Base-by-base conservation (phyloP, 2,113 vertebrate species). In the Hippocampus barbouri region DNA sequence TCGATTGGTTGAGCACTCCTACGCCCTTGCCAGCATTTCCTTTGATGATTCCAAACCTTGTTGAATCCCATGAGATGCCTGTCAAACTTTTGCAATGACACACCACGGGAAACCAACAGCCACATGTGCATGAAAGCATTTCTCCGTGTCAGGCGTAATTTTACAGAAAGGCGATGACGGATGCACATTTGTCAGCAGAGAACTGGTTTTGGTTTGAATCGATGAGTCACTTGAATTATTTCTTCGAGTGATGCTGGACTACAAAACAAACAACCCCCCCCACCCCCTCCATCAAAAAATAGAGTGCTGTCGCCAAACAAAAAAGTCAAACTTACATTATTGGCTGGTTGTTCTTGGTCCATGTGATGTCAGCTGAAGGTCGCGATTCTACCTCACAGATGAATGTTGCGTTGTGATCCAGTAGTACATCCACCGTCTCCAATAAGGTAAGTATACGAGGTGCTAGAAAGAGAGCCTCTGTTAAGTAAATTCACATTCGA, bases 311-410 rank as follows among this genome's bases (percentile, higher is more conserved):
- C 11, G 12, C n/a, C 3, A 11, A 25, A 21, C 21, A 54, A 9
- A 10, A 56, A 56, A 27, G 56, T 30, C 30, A 2, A 41, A 72
- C 85, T 85, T 86, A 98, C 97, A 94, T 94, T 79, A 99, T 96
- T 57, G 92, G 95, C 76, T 97, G 93, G 89, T 96, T 96, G 82
- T 99, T 99, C 74, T 95, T 95, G 0, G 94, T 97, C 97, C 97
- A 99, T 0, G 91, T 94, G 74, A 99, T 94, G 69, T 96, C 95
- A 0, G 96, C 91, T 41, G 92, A 87, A 1, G 97, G 96, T 8
- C 93, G 90, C 0, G 97, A 96, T 76, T 98, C 94, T 77, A 98
- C 96, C 1, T 94, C 95, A 69, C 97, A 99, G 86, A 98, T 95
- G 81, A 99, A 98, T 34, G 95, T 97, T 47, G 95, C 94, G 0